Evolutionary conservation across 2,888 invertebrate species (phyloP).

Genomic region (Idaea aversata): DNA sequence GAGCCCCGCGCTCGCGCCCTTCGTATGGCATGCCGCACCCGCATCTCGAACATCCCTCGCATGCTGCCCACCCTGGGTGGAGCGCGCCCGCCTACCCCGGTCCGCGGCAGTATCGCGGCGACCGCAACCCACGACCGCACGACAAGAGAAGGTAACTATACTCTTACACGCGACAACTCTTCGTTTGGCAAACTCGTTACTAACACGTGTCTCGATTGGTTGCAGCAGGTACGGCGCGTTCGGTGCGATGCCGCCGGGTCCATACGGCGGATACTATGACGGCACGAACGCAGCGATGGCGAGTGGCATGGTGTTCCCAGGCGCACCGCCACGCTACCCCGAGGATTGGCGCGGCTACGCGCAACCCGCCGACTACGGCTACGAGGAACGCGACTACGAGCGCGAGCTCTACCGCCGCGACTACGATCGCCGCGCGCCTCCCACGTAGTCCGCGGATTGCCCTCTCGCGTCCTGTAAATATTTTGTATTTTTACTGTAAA

Average conservation of each 20-base stretch:
- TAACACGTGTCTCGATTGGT: not conserved
- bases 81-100: slow-evolving; percentile 71
- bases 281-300: slow-evolving; percentile 64
- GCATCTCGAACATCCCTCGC: slow-evolving; percentile 47
- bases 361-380: slow-evolving; percentile 75
- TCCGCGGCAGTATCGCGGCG: slow-evolving; percentile 66
- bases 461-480: slow-evolving; percentile 15
- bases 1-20: slow-evolving; percentile 49
- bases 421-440: slow-evolving; percentile 83
- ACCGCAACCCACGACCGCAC: slow-evolving; percentile 74
- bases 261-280: slow-evolving; percentile 69
- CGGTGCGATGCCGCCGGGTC: slow-evolving; percentile 68
- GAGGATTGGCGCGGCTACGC: slow-evolving; percentile 76
- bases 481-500: slow-evolving; percentile 61
- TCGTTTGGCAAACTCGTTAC: not conserved
- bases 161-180: not conserved
- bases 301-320: slow-evolving; percentile 75
- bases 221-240: slow-evolving; percentile 68
- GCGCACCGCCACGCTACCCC: slow-evolving; percentile 58
- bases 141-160: slow-evolving; percentile 82
- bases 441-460: slow-evolving; percentile 55
- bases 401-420: slow-evolving; percentile 82
- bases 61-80: slow-evolving; percentile 47
- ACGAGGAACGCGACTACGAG: slow-evolving; percentile 78
- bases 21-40: slow-evolving; percentile 49